Base-by-base conservation (phyloP, 2,113 vertebrate genomes). In the Limanda limanda region DNA sequence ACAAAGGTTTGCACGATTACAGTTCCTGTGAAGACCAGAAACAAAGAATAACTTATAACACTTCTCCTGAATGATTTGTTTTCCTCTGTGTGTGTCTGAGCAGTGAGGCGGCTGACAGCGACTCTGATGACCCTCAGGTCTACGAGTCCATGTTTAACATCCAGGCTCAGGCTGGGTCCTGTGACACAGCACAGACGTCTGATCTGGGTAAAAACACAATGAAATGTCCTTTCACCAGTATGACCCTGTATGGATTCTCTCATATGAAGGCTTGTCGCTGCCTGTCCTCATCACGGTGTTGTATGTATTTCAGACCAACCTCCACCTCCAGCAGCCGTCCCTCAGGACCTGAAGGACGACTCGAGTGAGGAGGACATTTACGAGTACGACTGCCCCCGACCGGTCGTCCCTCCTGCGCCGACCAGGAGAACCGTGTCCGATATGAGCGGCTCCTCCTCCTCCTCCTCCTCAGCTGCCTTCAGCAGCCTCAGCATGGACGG, bases 81-180 rank as follows among this genome's bases (percentile, higher is more conserved):
- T 42, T 12, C 25, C 6, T 54, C 13, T 54, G 10, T 31, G 31
- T 55, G 7, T 66, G 5, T 63, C 2, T 11, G 31, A 83, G 83
- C 71, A 57, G 69, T 0, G 63, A 93, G 84, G 92, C 92, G n/a
- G 92, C 69, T 5, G 95, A 96, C 14, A 89, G 92, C 59, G 95
- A 96, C 81, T 79, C 70, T 1, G 97, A 98, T 2, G 95, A 94
- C 72, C 96, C 93, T 1, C 94, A 95, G 27, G 96, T 92, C 3
- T 99, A 99, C 6, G 97, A 99, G 91, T 96, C 97, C 31, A 99
- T 99, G 98, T 98, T 95, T 89, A 98, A 97, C 79, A 97, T 99
- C 60, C 96, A 96, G 84, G 94, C 94, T 65, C 97, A 97, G 79
- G 92, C 92, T 0, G 75, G 67, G 0, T 67, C 70, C 6, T 66